Evolutionary conservation across 2,113 vertebrate species (phyloP), one percentile per base, ranked within the genome.

Genomic region (Reinhardtius hippoglossoides): DNA sequence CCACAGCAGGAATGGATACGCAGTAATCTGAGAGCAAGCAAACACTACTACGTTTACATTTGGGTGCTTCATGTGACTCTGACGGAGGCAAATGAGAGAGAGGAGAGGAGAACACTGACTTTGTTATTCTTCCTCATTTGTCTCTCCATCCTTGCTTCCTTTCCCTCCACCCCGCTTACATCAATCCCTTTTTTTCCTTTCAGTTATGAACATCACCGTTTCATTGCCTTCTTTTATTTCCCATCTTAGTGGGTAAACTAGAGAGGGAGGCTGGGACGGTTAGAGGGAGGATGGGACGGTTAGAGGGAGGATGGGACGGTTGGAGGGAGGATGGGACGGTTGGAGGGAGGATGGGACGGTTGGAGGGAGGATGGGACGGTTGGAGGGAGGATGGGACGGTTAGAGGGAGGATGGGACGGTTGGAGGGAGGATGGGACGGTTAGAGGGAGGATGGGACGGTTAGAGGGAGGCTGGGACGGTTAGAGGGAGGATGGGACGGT

Each of bases 221-320:
- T 13, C 12, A 42, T 42, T 42, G 9, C 40, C 40, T 31, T 31
- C 1, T 31, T 31, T 31, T 31, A 31, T 31, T 31, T 31, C 31
- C 31, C 31, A 31, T 31, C 31, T 31, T 31, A 31, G 31, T 6
- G 31, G 5, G 31, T 31, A 31, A 37, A 37, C 35, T 37, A 9
- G 35, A 12, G n/a, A 68, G 67, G 12, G 59, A 40, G 52, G 27
- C 35, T 59, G 14, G 48, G 65, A 73, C 48, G 64, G 54, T 65
- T 31, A 35, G 15, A 56, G n/a, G 27, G 71, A 75, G 35, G 26
- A 56, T n/a, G 18, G n/a, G n/a, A n/a, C 48, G 64, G 54, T 65
- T 31, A 35, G 15, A 56, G n/a, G 27, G 71, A 75, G 35, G 26
- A 56, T n/a, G 18, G n/a, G n/a, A n/a, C 48, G 64, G 54, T 65